Evolutionary conservation across 2,797 vertebrate genomes (phyloP), one percentile per base, ranked within the genome.

Genomic region (Lepidocolaptes lacrymiger): DNA sequence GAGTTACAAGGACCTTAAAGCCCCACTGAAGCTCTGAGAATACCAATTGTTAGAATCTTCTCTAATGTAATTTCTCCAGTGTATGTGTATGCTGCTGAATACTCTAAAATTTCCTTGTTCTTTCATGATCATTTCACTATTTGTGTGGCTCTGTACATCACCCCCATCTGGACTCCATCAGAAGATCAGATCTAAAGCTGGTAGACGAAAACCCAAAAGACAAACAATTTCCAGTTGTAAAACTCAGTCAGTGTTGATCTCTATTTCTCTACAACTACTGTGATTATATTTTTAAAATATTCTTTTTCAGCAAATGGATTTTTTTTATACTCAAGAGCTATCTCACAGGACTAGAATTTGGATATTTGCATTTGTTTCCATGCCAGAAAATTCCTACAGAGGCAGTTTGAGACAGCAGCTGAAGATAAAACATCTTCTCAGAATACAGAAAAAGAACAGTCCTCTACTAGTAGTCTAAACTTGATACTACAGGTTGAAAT

Each of bases 11-110:
- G 89, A 96, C 85, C 59, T 76, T 83, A 91, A 61, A 92, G 79
- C 46, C 64, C 59, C 73, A 46, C 41, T 94, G 92, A 87, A 91
- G 72, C 73, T 59, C 77, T 88, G 37, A 66, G 17, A 89, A 77
- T 96, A 96, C 91, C 66, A 73, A 95, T 72, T 93, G 80, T 63
- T 63, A 87, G 43, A 93, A 89, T 89, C 93, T 91, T 91, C 77
- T 93, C 84, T 85, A 83, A 66, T 8, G 2, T 58, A 30, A 39
- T 55, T 91, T 77, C 58, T 89, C 92, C 32, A 56, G 21, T 44
- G 73, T 22, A 75, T 22, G 12, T 62, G 16, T 79, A 28, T 69
- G 54, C 69, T 80, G 49, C 46, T 94, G 19, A 8, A 51, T 71
- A 64, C 44, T 92, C 78, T 52, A 56, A 74, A 63, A 69, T 59